Conservation (phyloP, 2,113 vertebrate genomes). For the Podiceps cristatus region DNA sequence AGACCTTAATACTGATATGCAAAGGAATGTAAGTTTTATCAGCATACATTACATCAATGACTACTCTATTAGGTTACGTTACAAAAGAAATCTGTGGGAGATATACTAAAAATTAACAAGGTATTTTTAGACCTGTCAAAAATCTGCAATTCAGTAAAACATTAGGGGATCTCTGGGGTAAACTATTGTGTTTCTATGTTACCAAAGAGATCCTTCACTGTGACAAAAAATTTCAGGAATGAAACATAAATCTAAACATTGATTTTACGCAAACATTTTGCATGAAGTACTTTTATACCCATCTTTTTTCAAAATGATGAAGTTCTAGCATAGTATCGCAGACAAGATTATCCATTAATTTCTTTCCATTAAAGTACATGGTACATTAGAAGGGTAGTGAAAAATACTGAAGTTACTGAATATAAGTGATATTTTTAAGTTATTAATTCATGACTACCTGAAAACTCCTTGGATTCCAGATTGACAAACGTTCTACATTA, state of each 20-base stretch:
- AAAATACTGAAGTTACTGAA: background rate
- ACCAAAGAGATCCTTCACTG: background rate
- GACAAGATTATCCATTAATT: background rate
- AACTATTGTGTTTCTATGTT: background rate
- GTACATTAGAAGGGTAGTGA: background rate
- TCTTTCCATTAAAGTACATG: background rate
- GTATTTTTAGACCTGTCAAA: background rate
- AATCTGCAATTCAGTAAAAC: background rate
- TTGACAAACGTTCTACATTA: background rate
- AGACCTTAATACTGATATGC: background rate
- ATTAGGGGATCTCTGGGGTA: background rate
- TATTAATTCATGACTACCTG: background rate
- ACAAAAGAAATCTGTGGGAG: background rate
- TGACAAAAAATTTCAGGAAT: background rate
- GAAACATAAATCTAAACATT: background rate
- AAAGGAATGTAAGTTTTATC: background rate
- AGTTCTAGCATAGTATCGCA: background rate
- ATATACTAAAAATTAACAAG: background rate
- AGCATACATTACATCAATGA: background rate
- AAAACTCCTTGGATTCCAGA: background rate
- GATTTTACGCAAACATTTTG: background rate
- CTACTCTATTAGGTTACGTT: background rate
- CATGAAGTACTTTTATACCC: background rate
- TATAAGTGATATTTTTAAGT: background rate
- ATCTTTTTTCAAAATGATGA: background rate